These are phyloP conservation scores for Pan paniscus DNA, from an alignment of 2,113 vertebrate genomes.

Conservation along the genomic window DNA sequence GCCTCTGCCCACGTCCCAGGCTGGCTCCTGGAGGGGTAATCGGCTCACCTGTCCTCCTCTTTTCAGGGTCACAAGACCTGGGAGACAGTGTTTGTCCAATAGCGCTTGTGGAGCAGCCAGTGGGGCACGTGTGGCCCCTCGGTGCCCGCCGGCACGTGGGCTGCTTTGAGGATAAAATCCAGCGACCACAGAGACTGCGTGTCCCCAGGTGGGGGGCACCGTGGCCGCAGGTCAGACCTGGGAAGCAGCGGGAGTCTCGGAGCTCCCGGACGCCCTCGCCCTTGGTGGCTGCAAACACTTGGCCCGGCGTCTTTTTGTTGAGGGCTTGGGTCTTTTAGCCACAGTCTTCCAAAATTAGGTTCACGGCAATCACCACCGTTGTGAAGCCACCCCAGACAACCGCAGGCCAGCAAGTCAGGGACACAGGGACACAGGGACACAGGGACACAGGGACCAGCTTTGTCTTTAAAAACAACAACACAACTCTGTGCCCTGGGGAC, in stretches of 20 bases:
- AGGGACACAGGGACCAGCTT: neutral
- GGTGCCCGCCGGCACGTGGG: neutral
- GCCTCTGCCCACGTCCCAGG: no score
- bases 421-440: neutral
- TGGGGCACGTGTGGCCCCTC: neutral
- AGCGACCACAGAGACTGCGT: neutral
- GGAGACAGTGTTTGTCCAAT: neutral
- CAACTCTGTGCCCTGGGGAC: neutral
- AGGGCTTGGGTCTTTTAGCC: neutral
- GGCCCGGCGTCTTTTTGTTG: neutral
- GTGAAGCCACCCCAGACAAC: neutral
- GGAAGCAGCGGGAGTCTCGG: neutral
- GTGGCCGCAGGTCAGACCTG: neutral
- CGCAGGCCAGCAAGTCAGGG: neutral
- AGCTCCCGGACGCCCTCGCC: neutral
- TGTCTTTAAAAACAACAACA: neutral
- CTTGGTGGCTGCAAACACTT: neutral
- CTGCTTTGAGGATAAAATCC: neutral
- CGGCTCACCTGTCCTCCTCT: neutral
- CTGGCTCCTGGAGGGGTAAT: neutral
- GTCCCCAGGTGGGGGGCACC: neutral
- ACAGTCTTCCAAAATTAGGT: neutral
- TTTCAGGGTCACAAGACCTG: neutral
- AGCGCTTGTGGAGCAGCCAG: neutral
- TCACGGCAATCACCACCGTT: fast-evolving